These are phyloP conservation scores for Drosophila funebris DNA, from an alignment of 1,140 invertebrate genomes.

Conservation along the genomic window DNA sequence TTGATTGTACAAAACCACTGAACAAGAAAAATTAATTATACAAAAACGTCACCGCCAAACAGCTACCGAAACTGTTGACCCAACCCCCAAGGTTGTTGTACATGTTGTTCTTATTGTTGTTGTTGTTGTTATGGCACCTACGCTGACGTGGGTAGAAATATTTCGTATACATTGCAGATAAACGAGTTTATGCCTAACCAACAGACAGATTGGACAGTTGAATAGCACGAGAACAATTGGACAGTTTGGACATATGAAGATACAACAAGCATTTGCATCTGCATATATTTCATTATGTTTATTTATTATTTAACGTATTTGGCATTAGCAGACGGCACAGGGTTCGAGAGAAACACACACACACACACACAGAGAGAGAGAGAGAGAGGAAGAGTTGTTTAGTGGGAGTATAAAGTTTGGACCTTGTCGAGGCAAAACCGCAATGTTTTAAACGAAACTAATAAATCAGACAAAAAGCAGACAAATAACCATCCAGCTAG, in stretches of 20 bases:
- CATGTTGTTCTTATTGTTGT: slow-evolving; percentile 38
- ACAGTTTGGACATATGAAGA: slow-evolving; percentile 43
- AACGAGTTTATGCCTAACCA: slow-evolving; percentile 69
- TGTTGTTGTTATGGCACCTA: slow-evolving; percentile 40
- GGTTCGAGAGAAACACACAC: not conserved
- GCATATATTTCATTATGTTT: slow-evolving; percentile 72
- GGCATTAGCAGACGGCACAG: slow-evolving; percentile 40
- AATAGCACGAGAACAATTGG: slow-evolving; percentile 5
- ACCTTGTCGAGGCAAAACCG: slow-evolving; percentile 46
- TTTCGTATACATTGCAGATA: slow-evolving; percentile 55
- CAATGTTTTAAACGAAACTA: slow-evolving; percentile 68
- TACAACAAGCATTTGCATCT: slow-evolving; percentile 14
- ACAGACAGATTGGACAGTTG: slow-evolving; percentile 36
- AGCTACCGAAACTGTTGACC: slow-evolving; percentile 78
- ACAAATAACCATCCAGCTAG: slow-evolving; percentile 35
- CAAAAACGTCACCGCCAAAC: slow-evolving; percentile 81
- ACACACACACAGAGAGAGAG: not conserved
- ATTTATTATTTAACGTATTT: slow-evolving; percentile 74
- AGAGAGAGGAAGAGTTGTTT: not conserved
- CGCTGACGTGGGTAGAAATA: slow-evolving; percentile 24
- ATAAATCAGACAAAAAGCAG: slow-evolving; percentile 64
- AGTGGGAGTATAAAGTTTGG: not conserved
- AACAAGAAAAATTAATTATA: slow-evolving; percentile 83
- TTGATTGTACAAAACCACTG: slow-evolving; percentile 83
- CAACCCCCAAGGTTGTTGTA: slow-evolving; percentile 37